Conservation (phyloP, 2,888 invertebrate genomes). For the Synergus itoensis region DNA sequence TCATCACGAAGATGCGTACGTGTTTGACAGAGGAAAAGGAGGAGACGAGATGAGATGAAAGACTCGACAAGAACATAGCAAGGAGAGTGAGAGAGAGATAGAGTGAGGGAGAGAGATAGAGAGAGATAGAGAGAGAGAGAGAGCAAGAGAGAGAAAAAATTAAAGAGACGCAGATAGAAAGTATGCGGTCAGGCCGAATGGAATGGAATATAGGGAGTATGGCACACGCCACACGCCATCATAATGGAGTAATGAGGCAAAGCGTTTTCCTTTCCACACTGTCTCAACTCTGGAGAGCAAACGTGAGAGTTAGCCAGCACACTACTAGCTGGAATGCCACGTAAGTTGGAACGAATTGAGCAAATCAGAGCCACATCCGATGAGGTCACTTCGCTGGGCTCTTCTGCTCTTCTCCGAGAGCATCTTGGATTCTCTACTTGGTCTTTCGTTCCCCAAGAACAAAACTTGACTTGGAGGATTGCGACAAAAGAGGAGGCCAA, state of each 20-base stretch:
- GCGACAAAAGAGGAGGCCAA: conserved; percentile 3
- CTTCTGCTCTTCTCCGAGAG: conserved; percentile 60
- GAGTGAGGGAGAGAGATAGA: background rate
- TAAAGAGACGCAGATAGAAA: conserved; percentile 51
- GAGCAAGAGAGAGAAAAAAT: conserved; percentile 48
- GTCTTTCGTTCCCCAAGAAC: conserved; percentile 2
- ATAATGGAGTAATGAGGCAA: conserved; percentile 76
- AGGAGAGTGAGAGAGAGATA: background rate
- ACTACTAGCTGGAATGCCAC: conserved; percentile 35
- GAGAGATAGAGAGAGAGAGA: background rate
- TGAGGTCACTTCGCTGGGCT: conserved; percentile 71
- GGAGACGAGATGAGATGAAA: conserved; percentile 26
- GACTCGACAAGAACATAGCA: background rate
- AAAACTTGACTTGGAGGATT: conserved; percentile 30
- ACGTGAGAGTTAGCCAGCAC: conserved; percentile 3
- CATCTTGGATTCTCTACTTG: conserved; percentile 58
- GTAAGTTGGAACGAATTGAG: conserved; percentile 74
- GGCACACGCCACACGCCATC: conserved; percentile 77
- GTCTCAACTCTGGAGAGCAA: conserved; percentile 31
- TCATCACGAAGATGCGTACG: conserved; percentile 64
- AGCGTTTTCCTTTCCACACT: conserved; percentile 71
- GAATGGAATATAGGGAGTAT: conserved; percentile 61
- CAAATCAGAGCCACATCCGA: conserved; percentile 77
- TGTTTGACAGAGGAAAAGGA: conserved; percentile 54
- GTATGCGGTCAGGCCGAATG: conserved; percentile 66